A percentile compares a stretch with the other conserved stretches of the same genome.
Evolutionary conservation across 1,140 invertebrate genomes (phyloP).

Genomic region (Harlomillsia oculata): DNA sequence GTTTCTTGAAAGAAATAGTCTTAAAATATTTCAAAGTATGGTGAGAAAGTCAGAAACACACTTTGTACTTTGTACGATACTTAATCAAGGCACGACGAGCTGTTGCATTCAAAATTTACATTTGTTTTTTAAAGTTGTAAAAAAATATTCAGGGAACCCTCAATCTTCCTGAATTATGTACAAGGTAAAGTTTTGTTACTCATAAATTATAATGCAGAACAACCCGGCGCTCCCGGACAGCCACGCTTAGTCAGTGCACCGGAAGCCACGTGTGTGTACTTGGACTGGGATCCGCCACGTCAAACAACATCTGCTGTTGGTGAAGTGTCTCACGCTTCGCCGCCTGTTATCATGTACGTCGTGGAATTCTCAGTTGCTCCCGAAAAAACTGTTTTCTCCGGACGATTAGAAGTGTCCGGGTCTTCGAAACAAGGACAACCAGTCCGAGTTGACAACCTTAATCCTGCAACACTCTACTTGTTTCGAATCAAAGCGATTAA

Average conservation of each 20-base stretch:
- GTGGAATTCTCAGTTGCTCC: conserved; percentile 17
- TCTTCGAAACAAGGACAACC: neutral
- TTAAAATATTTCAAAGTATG: no score
- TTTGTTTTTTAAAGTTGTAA: no score
- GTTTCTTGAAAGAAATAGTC: no score
- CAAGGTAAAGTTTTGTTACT: no score
- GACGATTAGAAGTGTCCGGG: conserved; percentile 14
- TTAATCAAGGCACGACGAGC: no score
- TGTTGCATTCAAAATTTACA: no score
- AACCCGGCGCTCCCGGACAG: conserved; percentile 21
- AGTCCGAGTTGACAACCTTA: conserved; percentile 25
- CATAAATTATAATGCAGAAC: conserved; percentile 10
- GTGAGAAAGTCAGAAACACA: no score
- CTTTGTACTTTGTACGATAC: no score
- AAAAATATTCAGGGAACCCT: no score
- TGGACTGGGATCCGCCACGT: conserved; percentile 24
- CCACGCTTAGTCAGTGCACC: neutral
- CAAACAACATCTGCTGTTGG: neutral
- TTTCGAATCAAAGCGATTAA: conserved; percentile 31
- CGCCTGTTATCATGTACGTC: conserved; percentile 16
- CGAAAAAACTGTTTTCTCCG: conserved; percentile 7
- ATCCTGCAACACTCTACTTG: conserved; percentile 17
- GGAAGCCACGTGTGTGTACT: conserved; percentile 6
- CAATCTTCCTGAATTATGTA: no score
- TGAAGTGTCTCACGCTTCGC: neutral